Evolutionary conservation across 2,888 invertebrate genomes (phyloP).

Genomic region (Caenorhabditis sp.): DNA sequence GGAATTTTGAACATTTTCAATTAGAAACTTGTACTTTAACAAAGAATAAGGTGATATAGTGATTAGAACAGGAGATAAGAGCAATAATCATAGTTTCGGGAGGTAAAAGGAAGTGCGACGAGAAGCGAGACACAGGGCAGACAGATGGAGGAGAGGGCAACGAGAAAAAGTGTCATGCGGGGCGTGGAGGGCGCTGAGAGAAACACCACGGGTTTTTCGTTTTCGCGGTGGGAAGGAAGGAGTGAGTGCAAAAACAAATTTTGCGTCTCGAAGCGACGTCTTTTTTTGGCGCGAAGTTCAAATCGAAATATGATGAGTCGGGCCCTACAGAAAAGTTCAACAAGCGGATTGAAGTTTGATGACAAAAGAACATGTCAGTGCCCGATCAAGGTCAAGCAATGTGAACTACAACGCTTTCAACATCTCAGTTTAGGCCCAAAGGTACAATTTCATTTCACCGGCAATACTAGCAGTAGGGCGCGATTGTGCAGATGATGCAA

Average conservation of each 20-base stretch:
- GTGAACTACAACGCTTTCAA: too few species aligned
- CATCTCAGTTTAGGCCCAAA: too few species aligned
- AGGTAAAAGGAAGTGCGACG: not conserved
- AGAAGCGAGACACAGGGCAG: not conserved
- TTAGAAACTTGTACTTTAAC: too few species aligned
- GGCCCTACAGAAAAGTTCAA: too few species aligned
- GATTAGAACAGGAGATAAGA: not conserved
- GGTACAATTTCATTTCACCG: too few species aligned
- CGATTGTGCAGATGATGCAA: too few species aligned
- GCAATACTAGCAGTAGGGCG: too few species aligned
- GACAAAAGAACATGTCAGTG: too few species aligned
- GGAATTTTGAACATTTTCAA: not conserved
- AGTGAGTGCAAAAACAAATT: slow-evolving; percentile 4
- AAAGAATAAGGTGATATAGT: not conserved
- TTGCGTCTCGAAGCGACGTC: not conserved
- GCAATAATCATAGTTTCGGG: not conserved
- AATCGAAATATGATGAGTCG: not conserved
- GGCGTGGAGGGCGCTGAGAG: not conserved
- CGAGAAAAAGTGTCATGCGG: slow-evolving; percentile 10
- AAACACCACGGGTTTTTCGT: too few species aligned
- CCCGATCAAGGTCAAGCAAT: too few species aligned
- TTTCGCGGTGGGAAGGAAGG: too few species aligned
- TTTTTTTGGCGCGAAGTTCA: not conserved
- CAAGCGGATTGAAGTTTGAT: too few species aligned
- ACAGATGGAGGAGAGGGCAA: slow-evolving; percentile 1